phyloP scores from a whole-genome alignment of 2,888 invertebrate genomes.

The Aelia acuminata region DNA sequence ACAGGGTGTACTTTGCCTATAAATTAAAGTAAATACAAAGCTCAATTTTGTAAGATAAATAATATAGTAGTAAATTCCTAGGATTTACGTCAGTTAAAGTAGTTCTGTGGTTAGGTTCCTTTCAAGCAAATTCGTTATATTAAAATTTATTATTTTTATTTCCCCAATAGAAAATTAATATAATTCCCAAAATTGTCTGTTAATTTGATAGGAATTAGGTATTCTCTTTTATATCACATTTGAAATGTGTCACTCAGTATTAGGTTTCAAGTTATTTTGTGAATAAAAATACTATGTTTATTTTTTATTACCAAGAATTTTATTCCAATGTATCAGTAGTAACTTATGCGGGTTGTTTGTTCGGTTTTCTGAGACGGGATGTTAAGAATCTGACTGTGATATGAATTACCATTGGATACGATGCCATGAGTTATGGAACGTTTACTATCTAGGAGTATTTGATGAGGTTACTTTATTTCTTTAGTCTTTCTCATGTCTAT shows the following conservation, averaged over 20 bases:
- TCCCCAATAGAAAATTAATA: background rate
- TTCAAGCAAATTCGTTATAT: background rate
- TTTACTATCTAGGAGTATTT: background rate
- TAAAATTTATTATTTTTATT: background rate
- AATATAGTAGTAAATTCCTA: too few relatives aligned
- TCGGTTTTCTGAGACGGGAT: background rate
- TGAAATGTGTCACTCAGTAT: slow-evolving; percentile 9
- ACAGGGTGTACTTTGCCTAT: background rate
- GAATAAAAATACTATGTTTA: background rate
- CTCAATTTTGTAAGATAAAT: slow-evolving; percentile 2
- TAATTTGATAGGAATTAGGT: background rate
- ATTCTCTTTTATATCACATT: background rate
- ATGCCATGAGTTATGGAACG: background rate
- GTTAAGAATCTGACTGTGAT: background rate
- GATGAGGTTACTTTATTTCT: background rate
- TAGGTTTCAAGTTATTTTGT: background rate
- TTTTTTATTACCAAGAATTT: background rate
- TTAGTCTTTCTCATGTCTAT: background rate
- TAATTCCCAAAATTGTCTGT: background rate
- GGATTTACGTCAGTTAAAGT: background rate
- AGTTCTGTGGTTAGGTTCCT: background rate
- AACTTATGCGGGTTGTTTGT: slow-evolving; percentile 22
- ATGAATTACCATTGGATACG: background rate
- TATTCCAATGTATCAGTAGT: background rate
- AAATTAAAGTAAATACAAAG: background rate